Percentiles rank a stretch among this genome's conserved stretches.
These are phyloP conservation scores for Campoplex nolae DNA, from an alignment of 2,888 invertebrate species.

Conservation along the genomic window DNA sequence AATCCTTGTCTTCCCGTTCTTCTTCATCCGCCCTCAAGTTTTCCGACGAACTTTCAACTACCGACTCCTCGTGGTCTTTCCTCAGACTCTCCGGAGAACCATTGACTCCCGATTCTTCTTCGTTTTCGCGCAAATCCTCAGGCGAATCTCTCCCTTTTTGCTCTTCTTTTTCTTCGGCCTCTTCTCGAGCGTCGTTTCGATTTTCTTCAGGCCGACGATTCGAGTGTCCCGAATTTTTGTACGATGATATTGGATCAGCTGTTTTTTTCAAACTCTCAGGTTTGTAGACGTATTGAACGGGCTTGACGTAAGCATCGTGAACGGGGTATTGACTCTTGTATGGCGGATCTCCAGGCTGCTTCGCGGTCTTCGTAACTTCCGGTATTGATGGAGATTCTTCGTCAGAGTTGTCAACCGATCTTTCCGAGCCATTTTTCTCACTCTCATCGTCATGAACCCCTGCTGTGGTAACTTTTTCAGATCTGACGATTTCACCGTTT, in stretches of 20 bases:
- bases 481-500: not conserved
- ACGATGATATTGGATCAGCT: slow-evolving; percentile 53
- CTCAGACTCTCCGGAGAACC: slow-evolving; percentile 1
- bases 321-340: slow-evolving; percentile 70
- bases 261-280: slow-evolving; percentile 72
- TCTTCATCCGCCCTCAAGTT: slow-evolving; percentile 12
- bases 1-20: slow-evolving; percentile 22
- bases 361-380: slow-evolving; percentile 12
- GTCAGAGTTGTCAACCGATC: not conserved
- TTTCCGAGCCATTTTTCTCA: not conserved
- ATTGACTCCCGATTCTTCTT: slow-evolving; percentile 29
- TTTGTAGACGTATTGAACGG: slow-evolving; percentile 75
- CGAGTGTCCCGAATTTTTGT: slow-evolving; percentile 23
- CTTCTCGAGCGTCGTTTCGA: slow-evolving; percentile 5
- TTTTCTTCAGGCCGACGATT: slow-evolving; percentile 6
- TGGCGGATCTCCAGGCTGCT: slow-evolving; percentile 3
- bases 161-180: not conserved
- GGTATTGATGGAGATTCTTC: slow-evolving; percentile 3
- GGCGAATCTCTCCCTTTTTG: not conserved
- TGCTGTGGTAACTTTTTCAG: slow-evolving; percentile 8
- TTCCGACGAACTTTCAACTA: not conserved
- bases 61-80: not conserved
- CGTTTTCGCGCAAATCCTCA: not conserved
- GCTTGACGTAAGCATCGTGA: slow-evolving; percentile 75
- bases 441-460: slow-evolving; percentile 9